Evolutionary conservation across 2,797 vertebrate genomes (phyloP), one percentile per base, ranked within the genome.

Genomic region (Takifugu ocellatus): DNA sequence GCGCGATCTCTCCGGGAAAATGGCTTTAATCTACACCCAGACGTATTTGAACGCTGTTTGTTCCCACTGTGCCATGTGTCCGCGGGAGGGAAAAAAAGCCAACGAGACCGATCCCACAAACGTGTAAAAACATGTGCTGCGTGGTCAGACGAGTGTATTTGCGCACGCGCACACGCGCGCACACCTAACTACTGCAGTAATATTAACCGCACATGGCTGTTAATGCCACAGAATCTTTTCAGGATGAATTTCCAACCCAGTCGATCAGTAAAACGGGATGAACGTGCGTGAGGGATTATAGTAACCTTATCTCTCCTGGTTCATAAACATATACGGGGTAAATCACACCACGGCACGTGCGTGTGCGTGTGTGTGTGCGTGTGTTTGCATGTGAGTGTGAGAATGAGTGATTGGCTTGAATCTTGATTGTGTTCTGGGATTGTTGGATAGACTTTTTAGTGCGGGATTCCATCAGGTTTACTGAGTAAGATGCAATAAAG

Each of bases 31-130:
- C 82, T 68, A 49, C 70, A 7, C 63, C 45, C 1, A 66, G 52
- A 66, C 56, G 68, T 47, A 61, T 66, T 69, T 68, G 5, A 72
- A 56, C 67, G 31, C 25, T 69, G 77, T 72, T 71, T 79, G 53
- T 53, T 70, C 61, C 51, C 43, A 24, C 10, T 51, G 21, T 10
- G 11, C 1, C 11, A 49, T 51, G 60, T 17, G 61, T 50, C 49
- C 27, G 48, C 4, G 21, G 16, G 45, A 21, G 15, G 16, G 2
- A 50, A 15, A 31, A 29, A 25, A 25, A 29, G 54, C 1, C 51
- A 21, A 25, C 3, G 25, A 47, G 47, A 46, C 10, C 44, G 52
- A 56, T 56, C 29, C 48, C 54, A 46, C 42, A 60, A 54, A 68
- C n/a, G 39, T 69, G 63, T 68, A 33, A 76, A 74, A 77, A 46